Evolutionary conservation across 1,140 invertebrate species (phyloP).

Genomic region (Neotoxoptera formosana): DNA sequence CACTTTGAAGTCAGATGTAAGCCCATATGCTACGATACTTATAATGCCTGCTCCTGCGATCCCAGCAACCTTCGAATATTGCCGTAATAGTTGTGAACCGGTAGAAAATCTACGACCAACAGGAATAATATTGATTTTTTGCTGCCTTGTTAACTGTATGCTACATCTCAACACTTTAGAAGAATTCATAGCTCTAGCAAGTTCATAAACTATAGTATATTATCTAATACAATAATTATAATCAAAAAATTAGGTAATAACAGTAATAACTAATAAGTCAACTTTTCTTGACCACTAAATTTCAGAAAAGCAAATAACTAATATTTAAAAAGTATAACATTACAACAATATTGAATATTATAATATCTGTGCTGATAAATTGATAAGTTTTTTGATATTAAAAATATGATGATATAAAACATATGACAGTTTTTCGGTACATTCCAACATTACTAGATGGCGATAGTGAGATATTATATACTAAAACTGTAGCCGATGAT

Average conservation of each 20-base stretch:
- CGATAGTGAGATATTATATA: not conserved
- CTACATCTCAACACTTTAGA: conserved; percentile 18
- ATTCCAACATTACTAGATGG: conserved; percentile 20
- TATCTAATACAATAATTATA: not conserved
- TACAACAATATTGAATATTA: not conserved
- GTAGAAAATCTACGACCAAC: not conserved
- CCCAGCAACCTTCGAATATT: not conserved
- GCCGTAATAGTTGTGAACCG: too few relatives aligned
- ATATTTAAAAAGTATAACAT: not conserved
- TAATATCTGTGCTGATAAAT: not conserved
- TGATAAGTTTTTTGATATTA: not conserved
- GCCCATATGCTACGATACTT: not conserved
- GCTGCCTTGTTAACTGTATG: not conserved
- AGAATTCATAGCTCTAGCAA: not conserved
- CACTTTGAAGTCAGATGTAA: not conserved
- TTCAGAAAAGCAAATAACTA: not conserved
- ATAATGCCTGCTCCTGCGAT: conserved; percentile 2
- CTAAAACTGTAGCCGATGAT: too few relatives aligned
- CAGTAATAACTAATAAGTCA: not conserved
- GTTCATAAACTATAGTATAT: not conserved
- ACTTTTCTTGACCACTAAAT: not conserved
- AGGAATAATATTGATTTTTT: not conserved
- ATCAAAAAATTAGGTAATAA: not conserved
- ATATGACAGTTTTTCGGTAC: not conserved
- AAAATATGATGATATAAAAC: not conserved